Evolutionary conservation across 2,888 invertebrate species (phyloP).

Genomic region (Malthinus flaveolus): DNA sequence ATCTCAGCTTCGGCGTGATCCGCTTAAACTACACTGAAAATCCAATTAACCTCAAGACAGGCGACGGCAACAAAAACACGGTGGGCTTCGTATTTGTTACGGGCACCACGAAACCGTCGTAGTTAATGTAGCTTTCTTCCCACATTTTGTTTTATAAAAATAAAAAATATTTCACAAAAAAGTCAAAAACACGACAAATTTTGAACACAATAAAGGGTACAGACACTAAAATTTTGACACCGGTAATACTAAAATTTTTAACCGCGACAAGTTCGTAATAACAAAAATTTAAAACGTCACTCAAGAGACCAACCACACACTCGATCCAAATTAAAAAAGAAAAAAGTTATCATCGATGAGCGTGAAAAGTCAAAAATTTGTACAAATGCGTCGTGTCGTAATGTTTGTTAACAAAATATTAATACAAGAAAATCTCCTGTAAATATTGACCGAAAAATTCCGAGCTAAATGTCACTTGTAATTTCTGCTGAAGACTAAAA

Average conservation of each 20-base stretch:
- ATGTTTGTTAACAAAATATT: no score
- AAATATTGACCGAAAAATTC: no score
- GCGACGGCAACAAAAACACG: slow-evolving; percentile 36
- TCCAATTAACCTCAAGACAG: slow-evolving; percentile 43
- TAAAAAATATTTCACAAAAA: slow-evolving; percentile 2
- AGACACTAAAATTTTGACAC: slow-evolving; percentile 29
- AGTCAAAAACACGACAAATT: slow-evolving; percentile 28
- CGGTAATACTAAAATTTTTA: background rate
- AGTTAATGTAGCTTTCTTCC: slow-evolving; percentile 27
- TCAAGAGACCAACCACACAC: no score
- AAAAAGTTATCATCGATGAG: no score
- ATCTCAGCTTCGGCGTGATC: slow-evolving; percentile 34
- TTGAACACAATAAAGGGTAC: slow-evolving; percentile 18
- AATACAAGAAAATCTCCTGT: no score
- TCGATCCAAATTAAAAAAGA: no score
- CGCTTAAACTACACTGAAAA: slow-evolving; percentile 39
- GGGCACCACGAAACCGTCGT: slow-evolving; percentile 18
- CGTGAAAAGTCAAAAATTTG: no score
- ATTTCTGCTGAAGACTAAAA: no score
- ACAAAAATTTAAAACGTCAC: no score
- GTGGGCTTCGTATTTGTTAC: slow-evolving; percentile 24
- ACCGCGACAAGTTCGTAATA: no score
- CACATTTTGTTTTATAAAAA: slow-evolving; percentile 22
- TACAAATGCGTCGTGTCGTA: no score
- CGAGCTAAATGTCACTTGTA: no score